Conservation (phyloP, 2,888 invertebrate genomes). For the Crematogaster levior region DNA sequence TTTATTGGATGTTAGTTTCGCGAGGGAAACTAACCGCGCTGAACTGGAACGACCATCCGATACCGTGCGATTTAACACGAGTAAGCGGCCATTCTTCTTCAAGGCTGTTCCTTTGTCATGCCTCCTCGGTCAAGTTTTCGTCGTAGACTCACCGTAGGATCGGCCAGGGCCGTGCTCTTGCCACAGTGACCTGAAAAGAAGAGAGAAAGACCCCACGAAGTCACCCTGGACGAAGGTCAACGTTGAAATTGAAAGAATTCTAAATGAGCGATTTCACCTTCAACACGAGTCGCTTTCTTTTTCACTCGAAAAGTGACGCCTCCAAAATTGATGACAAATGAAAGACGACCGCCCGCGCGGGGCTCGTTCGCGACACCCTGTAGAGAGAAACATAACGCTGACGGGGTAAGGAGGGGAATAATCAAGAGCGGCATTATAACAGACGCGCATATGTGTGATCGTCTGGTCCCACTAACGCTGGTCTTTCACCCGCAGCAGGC, state of each 20-base stretch:
- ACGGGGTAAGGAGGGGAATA: neutral
- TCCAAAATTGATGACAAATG: neutral
- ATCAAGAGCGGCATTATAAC: conserved; percentile 35
- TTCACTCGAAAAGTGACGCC: neutral
- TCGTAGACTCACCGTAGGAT: neutral
- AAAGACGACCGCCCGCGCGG: neutral
- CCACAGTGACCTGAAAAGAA: conserved; percentile 12
- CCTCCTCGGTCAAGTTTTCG: conserved; percentile 14
- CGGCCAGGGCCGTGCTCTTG: neutral
- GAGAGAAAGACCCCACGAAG: neutral
- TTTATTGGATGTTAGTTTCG: neutral
- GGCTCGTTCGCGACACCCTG: neutral
- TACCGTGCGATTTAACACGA: conserved; percentile 8
- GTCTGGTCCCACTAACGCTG: conserved; percentile 3
- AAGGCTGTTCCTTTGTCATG: conserved; percentile 31
- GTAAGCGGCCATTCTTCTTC: neutral
- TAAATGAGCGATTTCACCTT: neutral
- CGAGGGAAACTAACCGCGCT: neutral
- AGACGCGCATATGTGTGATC: neutral
- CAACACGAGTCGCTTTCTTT: neutral
- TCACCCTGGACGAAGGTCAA: conserved; percentile 2
- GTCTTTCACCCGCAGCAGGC: conserved; percentile 27
- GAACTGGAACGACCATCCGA: conserved; percentile 13
- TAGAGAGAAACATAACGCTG: neutral
- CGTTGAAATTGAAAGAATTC: neutral